These are phyloP conservation scores for Amazona guildingii DNA, from an alignment of 2,113 vertebrate species.

Conservation along the genomic window DNA sequence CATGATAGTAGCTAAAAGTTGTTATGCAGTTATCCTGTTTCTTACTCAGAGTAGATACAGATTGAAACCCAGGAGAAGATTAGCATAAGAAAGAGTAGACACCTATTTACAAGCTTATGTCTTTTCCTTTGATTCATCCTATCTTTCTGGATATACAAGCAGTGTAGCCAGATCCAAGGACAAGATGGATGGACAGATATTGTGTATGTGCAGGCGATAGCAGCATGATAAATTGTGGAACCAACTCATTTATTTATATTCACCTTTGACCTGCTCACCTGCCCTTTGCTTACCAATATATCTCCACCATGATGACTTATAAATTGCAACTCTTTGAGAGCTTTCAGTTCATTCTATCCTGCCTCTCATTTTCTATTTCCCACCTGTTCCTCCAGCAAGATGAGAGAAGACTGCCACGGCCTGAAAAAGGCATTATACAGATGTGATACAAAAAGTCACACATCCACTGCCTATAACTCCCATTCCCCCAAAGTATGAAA, in stretches of 20 bases:
- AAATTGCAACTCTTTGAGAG: not conserved
- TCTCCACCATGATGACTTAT: constrained; percentile 33
- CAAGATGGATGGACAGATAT: constrained; percentile 59
- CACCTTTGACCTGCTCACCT: constrained; percentile 57
- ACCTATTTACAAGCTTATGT: constrained; percentile 10
- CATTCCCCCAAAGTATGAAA: not conserved
- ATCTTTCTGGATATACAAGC: constrained; percentile 36
- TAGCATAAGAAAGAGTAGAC: not conserved
- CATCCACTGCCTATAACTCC: not conserved
- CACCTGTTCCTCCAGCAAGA: not conserved
- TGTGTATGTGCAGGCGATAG: not conserved
- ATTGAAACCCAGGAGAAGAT: not conserved
- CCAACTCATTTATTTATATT: constrained; percentile 40
- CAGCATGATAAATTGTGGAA: constrained; percentile 25
- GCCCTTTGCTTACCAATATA: constrained; percentile 42
- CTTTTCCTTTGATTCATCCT: constrained; percentile 32
- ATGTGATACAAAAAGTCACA: not conserved
- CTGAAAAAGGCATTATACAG: not conserved
- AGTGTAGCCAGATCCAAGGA: not conserved
- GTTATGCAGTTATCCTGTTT: not conserved
- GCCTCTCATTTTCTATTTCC: not conserved
- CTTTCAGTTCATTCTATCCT: not conserved
- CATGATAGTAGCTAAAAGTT: not conserved
- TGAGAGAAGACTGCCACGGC: not conserved
- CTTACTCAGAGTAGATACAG: not conserved